Evolutionary conservation across 2,797 vertebrate genomes (phyloP).

Genomic region (Lithobates sylvaticus): DNA sequence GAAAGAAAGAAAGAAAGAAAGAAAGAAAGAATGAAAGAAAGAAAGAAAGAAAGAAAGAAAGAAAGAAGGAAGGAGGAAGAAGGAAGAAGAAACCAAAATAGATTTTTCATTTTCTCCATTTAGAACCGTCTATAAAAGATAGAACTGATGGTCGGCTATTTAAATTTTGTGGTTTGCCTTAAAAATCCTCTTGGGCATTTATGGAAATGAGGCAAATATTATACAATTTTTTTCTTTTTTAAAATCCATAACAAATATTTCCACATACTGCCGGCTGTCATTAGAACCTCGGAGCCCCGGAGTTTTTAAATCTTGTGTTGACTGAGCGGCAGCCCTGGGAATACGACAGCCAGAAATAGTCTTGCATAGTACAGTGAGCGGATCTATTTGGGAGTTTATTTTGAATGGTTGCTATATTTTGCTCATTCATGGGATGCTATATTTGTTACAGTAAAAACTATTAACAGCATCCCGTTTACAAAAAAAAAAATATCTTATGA

Average conservation of each 20-base stretch:
- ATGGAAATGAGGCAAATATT: too few species aligned
- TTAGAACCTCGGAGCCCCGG: background rate
- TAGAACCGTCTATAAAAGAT: too few species aligned
- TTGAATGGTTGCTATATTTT: slow-evolving; percentile 53
- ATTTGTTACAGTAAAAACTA: slow-evolving; percentile 56
- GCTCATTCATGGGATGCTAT: slow-evolving; percentile 51
- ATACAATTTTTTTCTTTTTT: too few species aligned
- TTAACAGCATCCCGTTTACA: slow-evolving; percentile 53
- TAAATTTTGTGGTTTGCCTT: too few species aligned
- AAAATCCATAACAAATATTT: background rate
- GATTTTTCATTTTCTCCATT: too few species aligned
- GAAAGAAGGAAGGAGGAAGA: too few species aligned
- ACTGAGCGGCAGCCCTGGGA: slow-evolving; percentile 38
- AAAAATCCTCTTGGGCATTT: too few species aligned
- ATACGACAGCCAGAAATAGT: slow-evolving; percentile 52
- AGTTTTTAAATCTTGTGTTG: slow-evolving; percentile 10
- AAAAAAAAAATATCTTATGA: slow-evolving; percentile 41
- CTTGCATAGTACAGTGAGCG: background rate
- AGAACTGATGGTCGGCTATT: too few species aligned
- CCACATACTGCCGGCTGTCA: background rate
- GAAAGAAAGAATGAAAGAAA: too few species aligned
- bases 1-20: too few species aligned
- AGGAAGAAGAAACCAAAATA: too few species aligned
- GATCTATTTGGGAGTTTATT: slow-evolving; percentile 54
- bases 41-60: too few species aligned